Base-by-base conservation (phyloP, 2,797 vertebrate genomes). In the Sandelia bainsii region DNA sequence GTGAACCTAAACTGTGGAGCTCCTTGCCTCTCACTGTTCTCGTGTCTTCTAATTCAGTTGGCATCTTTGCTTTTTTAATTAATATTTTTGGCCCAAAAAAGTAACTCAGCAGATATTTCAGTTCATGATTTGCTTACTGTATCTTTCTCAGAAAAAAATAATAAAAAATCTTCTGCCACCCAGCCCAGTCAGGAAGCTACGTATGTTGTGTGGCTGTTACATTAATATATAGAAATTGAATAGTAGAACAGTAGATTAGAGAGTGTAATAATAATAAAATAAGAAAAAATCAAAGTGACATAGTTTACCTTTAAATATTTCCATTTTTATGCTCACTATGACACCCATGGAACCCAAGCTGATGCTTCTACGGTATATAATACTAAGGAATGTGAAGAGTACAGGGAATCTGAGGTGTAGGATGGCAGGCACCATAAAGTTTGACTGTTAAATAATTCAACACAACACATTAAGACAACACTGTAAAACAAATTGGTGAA, bases 121-220 rank as follows among this genome's bases (percentile, higher is more conserved):
- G 40, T 25, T 60, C 32, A 19, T 17, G 23, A 17, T 29, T 37
- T 39, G 59, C 37, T 69, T 52, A 48, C 59, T 20, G 50, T 45
- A n/a, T 63, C 56, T 27, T 61, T 54, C 59, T 48, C 62, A 50
- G n/a, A 27, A 29, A 17, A 57, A 56, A 5, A 14, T n/a, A n/a
- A n/a, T n/a, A n/a, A 44, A 7, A 48, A 65, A 17, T 62, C 54
- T 63, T 62, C 44, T 29, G 14, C 29, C 29, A 32, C 29, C 25
- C 25, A 25, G 25, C 25, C 25, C 42, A 42, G 40, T 32, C 53
- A 65, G 71, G 64, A 86, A 75, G 4, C 73, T 49, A 67, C 9
- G 54, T 20, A 48, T 20, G 45, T 39, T 56, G 14, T 54, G 49
- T 37, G 58, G 42, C 10, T 23, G 32, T 39, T 39, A 11, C 37